Base-by-base conservation (phyloP, 2,113 vertebrate species). In the Trinectes maculatus region DNA sequence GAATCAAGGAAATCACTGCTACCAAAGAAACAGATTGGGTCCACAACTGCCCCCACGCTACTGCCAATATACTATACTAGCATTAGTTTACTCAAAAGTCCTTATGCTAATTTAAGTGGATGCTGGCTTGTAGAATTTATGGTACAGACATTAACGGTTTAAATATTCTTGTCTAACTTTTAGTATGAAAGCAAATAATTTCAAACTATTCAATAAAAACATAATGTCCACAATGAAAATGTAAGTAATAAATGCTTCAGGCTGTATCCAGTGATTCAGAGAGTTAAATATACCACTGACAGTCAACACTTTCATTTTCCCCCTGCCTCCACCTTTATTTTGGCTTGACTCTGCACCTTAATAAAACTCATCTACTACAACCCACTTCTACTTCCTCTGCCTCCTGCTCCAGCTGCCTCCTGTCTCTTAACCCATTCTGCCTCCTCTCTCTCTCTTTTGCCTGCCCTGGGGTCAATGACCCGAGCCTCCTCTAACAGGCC, bases 391-490 rank as follows among this genome's bases (percentile, higher is more conserved):
- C 21, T 22, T 61, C 70, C 51, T 34, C 71, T 10, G 11, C 21
- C 15, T 9, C 11, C 21, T n/a, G 22, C 61, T 54, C 57, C 52
- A 55, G 55, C 62, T 28, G 13, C 19, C 13, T 53, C 44, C 53
- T n/a, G 43, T 48, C 51, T 82, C 36, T 6, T 16, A 57, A 40
- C 28, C 52, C 61, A 28, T 22, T n/a, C 66, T 53, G 22, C 31
- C 25, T 37, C 36, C 55, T 53, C 52, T 48, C 15, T 58, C 37
- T 29, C 1, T 1, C 36, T 31, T 57, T 66, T 69, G 67, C 79
- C 55, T 71, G 62, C 59, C 89, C 87, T 68, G 79, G 70, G 84
- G 88, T 85, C 60, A 62, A 89, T 88, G 88, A 92, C 88, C 90
- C 89, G 89, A 87, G 87, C 74, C 67, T 76, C 67, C 74, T 62